Base-by-base conservation (phyloP, 1,140 invertebrate genomes). In the Hylaeus volcanicus region DNA sequence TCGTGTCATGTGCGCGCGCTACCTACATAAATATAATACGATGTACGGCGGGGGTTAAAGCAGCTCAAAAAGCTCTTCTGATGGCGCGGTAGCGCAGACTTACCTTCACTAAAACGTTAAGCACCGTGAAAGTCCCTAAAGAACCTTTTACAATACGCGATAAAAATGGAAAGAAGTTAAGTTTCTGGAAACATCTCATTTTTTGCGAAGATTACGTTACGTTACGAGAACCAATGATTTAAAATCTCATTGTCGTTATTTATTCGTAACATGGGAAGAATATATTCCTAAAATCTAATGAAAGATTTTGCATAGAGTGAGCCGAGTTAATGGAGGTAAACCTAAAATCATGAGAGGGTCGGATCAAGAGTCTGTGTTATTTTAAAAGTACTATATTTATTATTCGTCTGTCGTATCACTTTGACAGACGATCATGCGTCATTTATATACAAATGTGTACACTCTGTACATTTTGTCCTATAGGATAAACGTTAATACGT, bases 401-500 rank as follows among this genome's bases (percentile, higher is more conserved):
- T 86, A 83, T 83, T 58, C 79, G 65, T 75, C 61, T 79, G 72
- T 41, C 41, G 68, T 74, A 58, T 81, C 63, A 60, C 74, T 58
- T 81, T 74, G 43, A 74, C 84, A 86, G 79, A 82, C 65, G n/a
- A 63, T 74, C 48, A 63, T 83, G 80, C 75, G 79, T 84, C 85
- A 58, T 88, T 89, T 91, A 90, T 90, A 89, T 91, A 91, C 87
- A 91, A 90, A 90, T 89, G 90, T 91, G 81, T 89, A 90, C 88
- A 90, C 84, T 87, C 88, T 89, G 84, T 91, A 89, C 88, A 88
- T 88, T 85, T 68, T 70, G 71, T 60, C 64, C 74, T 82, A 84
- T 43, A 80, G 55, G 74, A 61, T 87, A 85, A 87, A 84, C 71
- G 68, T 87, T 74, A 86, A 87, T 77, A 80, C 72, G 56, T 84